phyloP scores from a whole-genome alignment of 2,888 invertebrate species.

The Pandemis corylana region DNA sequence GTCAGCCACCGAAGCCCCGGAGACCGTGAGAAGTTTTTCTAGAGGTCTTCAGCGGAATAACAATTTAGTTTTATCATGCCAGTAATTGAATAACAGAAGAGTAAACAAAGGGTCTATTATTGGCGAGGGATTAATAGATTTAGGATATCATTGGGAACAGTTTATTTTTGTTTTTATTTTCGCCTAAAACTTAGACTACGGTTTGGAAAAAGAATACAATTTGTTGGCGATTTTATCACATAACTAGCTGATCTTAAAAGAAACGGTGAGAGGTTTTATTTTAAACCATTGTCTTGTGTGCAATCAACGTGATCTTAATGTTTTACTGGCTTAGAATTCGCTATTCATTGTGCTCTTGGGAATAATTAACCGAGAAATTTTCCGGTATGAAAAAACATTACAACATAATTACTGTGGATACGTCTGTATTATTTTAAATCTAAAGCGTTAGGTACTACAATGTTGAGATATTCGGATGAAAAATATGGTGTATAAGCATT shows the following conservation, averaged over 20 bases:
- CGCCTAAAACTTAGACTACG: background rate
- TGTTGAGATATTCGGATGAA: background rate
- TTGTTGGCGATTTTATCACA: background rate
- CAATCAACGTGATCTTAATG: background rate
- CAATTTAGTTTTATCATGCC: slow-evolving; percentile 36
- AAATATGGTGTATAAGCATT: background rate
- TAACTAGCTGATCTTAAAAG: background rate
- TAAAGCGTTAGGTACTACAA: background rate
- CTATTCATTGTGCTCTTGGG: background rate
- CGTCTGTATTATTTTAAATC: background rate
- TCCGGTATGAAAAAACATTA: background rate
- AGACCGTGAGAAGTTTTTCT: slow-evolving; percentile 30
- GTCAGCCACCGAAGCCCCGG: slow-evolving; percentile 47
- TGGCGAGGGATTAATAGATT: background rate
- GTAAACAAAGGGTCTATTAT: slow-evolving; percentile 10
- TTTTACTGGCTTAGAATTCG: background rate
- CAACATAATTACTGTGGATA: background rate
- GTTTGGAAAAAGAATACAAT: background rate
- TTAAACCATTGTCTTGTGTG: background rate
- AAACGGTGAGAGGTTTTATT: background rate
- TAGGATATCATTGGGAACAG: background rate
- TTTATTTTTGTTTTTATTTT: background rate
- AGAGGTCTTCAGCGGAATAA: slow-evolving; percentile 28
- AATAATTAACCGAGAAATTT: background rate
- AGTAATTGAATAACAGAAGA: slow-evolving; percentile 33